Conservation (phyloP, 2,113 vertebrate genomes). For the Spheniscus mendiculus region DNA sequence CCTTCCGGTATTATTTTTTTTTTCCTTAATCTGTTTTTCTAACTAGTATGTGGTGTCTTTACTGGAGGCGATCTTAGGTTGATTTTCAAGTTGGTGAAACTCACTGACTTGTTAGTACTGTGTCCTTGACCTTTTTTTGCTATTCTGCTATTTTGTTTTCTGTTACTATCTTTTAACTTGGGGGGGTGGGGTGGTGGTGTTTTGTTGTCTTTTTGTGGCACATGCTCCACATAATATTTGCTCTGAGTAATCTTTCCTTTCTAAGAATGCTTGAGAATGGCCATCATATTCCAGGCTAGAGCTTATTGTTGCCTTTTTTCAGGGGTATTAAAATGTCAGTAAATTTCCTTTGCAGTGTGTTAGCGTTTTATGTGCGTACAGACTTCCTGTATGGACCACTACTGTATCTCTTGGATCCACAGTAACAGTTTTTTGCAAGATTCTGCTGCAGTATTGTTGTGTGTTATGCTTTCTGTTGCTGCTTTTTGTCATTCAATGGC, state of each 20-base stretch:
- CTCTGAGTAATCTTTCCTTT: neutral
- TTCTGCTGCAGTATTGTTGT: neutral
- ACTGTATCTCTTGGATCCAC: neutral
- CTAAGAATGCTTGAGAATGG: neutral
- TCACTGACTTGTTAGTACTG: accelerated
- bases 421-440: neutral
- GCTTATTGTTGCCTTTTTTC: neutral
- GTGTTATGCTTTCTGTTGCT: neutral
- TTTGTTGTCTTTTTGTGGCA: neutral
- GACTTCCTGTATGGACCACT: neutral
- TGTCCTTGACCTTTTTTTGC: neutral
- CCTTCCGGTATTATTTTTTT: accelerated
- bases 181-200: accelerated
- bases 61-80: accelerated
- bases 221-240: accelerated
- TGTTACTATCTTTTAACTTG: neutral
- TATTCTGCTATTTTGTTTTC: neutral
- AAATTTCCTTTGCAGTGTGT: neutral
- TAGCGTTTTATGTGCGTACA: accelerated
- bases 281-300: accelerated
- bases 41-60: accelerated
- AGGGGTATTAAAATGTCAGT: neutral
- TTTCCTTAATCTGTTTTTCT: neutral
- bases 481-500: neutral
- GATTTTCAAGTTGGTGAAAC: neutral